These are phyloP conservation scores for Bradypus variegatus DNA, from an alignment of 2,797 vertebrate genomes.

Conservation along the genomic window DNA sequence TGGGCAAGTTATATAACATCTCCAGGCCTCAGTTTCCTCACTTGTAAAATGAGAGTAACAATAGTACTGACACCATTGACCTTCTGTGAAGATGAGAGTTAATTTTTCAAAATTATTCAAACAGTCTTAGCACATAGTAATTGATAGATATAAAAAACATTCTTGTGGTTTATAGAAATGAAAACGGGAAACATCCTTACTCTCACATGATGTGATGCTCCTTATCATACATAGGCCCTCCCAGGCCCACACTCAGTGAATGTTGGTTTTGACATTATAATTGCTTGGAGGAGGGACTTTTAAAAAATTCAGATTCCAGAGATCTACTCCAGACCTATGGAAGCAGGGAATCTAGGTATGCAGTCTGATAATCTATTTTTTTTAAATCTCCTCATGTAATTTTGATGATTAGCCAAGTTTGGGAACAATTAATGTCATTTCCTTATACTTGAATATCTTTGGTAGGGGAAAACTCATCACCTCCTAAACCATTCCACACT, in stretches of 20 bases:
- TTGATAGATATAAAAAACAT: background rate
- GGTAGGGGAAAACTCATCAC: background rate
- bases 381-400: background rate
- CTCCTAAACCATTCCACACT: background rate
- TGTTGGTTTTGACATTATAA: background rate
- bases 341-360: background rate
- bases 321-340: background rate
- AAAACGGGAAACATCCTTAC: background rate
- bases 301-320: background rate
- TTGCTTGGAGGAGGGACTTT: background rate
- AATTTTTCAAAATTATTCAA: background rate
- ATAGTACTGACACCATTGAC: background rate
- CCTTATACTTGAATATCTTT: background rate
- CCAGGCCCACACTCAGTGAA: background rate
- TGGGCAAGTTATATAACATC: background rate
- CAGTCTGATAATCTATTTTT: background rate
- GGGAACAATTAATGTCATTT: background rate
- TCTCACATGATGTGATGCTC: background rate
- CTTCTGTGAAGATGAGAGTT: background rate
- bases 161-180: background rate
- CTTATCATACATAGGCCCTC: background rate
- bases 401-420: slow-evolving; percentile 5
- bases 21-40: background rate
- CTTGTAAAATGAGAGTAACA: background rate
- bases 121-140: background rate